phyloP scores from a whole-genome alignment of 2,113 vertebrate genomes.

The Engraulis encrasicolus region DNA sequence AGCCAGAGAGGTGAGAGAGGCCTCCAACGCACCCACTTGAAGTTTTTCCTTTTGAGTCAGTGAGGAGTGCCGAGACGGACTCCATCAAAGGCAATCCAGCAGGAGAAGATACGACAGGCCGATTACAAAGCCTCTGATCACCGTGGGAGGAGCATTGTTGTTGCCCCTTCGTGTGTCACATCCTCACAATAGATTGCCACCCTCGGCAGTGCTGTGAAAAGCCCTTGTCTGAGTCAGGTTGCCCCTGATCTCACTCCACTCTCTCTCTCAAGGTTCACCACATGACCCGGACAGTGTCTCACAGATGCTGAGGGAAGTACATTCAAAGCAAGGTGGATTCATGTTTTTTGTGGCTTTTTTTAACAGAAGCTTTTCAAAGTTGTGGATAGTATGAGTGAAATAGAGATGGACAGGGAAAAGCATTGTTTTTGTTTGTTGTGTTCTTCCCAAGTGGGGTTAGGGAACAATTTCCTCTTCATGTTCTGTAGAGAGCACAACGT shows the following conservation, averaged over 20 bases:
- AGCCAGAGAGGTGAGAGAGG: not conserved
- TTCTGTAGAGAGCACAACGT: not conserved
- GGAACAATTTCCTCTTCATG: not conserved
- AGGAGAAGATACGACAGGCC: not conserved
- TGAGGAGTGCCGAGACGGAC: not conserved
- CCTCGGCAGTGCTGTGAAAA: not conserved
- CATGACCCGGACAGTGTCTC: too few species aligned
- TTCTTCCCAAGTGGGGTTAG: not conserved
- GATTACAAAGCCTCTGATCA: constrained; percentile 13
- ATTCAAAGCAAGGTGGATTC: too few species aligned
- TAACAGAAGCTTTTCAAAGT: too few species aligned
- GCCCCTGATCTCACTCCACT: too few species aligned
- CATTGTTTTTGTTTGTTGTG: not conserved
- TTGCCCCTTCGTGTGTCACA: not conserved
- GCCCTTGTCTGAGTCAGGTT: too few species aligned
- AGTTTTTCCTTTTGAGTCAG: constrained; percentile 4
- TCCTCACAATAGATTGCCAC: not conserved
- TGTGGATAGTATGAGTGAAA: too few species aligned
- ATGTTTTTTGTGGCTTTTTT: too few species aligned
- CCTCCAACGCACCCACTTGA: not conserved
- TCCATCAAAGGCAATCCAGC: not conserved
- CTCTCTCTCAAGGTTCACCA: too few species aligned
- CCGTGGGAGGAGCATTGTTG: not conserved
- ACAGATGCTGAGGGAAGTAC: too few species aligned
- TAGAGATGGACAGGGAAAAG: not conserved